These are phyloP conservation scores for Coreoperca whiteheadi DNA, from an alignment of 2,113 vertebrate genomes.

Conservation along the genomic window DNA sequence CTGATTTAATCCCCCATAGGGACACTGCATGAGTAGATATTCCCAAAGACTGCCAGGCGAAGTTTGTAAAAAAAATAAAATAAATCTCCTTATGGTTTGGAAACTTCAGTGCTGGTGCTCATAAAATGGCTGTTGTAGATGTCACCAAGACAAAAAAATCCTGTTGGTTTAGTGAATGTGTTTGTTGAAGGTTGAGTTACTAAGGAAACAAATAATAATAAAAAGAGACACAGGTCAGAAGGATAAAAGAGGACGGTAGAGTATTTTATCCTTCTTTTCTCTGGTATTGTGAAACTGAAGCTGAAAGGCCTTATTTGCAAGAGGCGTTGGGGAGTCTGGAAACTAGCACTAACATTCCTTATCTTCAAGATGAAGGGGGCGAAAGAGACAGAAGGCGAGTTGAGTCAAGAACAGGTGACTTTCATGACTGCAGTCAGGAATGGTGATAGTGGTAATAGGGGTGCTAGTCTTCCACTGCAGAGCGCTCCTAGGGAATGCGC, in stretches of 20 bases:
- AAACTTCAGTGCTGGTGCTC: constrained; percentile 26
- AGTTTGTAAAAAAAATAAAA: constrained; percentile 12
- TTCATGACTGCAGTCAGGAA: constrained; percentile 58
- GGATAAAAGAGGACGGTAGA: constrained; percentile 43
- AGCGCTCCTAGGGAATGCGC: constrained; percentile 45
- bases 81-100: constrained; percentile 27
- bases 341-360: constrained; percentile 67
- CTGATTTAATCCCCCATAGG: constrained; percentile 76
- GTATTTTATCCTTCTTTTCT: constrained; percentile 68
- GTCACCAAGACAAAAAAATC: constrained; percentile 51
- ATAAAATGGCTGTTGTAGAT: constrained; percentile 35
- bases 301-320: constrained; percentile 72
- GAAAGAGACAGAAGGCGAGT: constrained; percentile 62
- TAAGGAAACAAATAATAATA: constrained; percentile 60
- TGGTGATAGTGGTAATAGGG: constrained; percentile 59
- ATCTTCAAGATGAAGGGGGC: constrained; percentile 60
- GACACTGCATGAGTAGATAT: constrained; percentile 59
- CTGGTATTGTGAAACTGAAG: constrained; percentile 59
- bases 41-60: constrained; percentile 43
- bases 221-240: constrained; percentile 32
- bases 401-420: constrained; percentile 69
- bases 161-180: constrained; percentile 44
- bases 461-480: constrained; percentile 40
- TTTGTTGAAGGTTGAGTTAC: constrained; percentile 57
- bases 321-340: constrained; percentile 59